Evolutionary conservation across 2,113 vertebrate genomes (phyloP), one percentile per base, ranked within the genome.

Genomic region (Oplegnathus fasciatus): DNA sequence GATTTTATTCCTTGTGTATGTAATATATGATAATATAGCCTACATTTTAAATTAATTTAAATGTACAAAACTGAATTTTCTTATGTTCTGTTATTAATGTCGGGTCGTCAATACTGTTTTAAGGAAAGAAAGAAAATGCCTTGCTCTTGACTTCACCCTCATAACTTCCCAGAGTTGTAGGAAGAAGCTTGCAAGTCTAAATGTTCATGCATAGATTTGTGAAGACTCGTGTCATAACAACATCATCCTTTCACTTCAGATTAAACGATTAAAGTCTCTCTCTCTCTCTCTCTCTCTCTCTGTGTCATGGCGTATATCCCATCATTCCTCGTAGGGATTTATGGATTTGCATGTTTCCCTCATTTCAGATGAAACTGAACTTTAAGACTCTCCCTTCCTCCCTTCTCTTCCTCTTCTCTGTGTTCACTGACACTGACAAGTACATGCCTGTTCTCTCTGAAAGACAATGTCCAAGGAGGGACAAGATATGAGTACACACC

Each of bases 341-440:
- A 85, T 92, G 82, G 89, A 92, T 92, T 92, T 93, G 84, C 88
- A 86, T 87, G 75, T 85, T 92, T 84, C 77, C 46, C 50, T 85
- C 60, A 80, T 83, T 82, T 72, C 24, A 60, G 30, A 78, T 78
- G 48, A 82, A 75, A 83, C 48, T 81, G 60, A 86, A 91, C 83
- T 83, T 85, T 48, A 82, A 86, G 82, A 87, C 78, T 54, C 73
- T 26, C 52, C 32, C 65, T 42, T 5, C 58, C 17, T 48, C 15
- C 46, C 5, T 48, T 1, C 48, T 32, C 26, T 6, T 6, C n/a
- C 66, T 32, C 30, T 28, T 3, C 42, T 54, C 40, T 69, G 26
- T 64, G 14, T 62, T 58, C 44, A n/a, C 74, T 75, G 67, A 82
- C 69, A 70, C 30, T 58, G 48, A 85, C 86, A 81, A 80, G 88